Evolutionary conservation across 53 echinoderm and acorn worm species (phyloP).

Genomic region (Holothuria scabra): DNA sequence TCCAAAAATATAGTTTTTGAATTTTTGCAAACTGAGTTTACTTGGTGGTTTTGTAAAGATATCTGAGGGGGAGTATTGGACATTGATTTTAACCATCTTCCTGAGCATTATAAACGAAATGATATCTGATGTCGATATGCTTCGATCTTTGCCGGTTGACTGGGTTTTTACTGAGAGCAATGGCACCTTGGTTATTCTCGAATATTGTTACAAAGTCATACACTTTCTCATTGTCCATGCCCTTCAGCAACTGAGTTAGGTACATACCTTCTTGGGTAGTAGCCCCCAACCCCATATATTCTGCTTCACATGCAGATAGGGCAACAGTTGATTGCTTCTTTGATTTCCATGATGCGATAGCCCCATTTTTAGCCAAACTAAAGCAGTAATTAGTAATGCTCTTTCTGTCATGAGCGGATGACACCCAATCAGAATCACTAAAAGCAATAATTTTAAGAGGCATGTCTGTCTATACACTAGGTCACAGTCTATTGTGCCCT

Average conservation of each 20-base stretch:
- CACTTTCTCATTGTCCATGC: background rate
- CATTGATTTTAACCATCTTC: conserved; percentile 41
- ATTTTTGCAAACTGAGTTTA: background rate
- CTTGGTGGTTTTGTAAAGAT: conserved; percentile 1
- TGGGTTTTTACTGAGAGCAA: conserved; percentile 53
- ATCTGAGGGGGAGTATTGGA: conserved; percentile 21
- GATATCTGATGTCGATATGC: conserved; percentile 59
- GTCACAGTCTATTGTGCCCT: too few relatives aligned
- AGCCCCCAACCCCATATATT: conserved; percentile 52
- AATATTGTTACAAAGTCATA: conserved; percentile 4
- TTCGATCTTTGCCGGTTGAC: conserved; percentile 47
- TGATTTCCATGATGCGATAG: conserved; percentile 46
- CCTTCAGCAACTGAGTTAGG: conserved; percentile 40
- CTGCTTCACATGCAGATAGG: conserved; percentile 54
- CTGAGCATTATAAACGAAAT: conserved; percentile 41
- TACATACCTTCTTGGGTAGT: conserved; percentile 52
- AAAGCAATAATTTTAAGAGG: background rate
- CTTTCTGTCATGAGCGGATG: background rate
- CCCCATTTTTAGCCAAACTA: conserved; percentile 13
- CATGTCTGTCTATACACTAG: too few relatives aligned
- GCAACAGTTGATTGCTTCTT: conserved; percentile 56
- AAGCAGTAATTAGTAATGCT: conserved; percentile 48
- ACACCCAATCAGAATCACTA: background rate
- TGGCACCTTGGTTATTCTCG: conserved; percentile 59
- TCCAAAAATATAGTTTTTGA: background rate